Evolutionary conservation across 35 echinoderm and acorn worm species (phyloP), one percentile per base, ranked within the genome.

Genomic region (Ophiothrix spiculata): DNA sequence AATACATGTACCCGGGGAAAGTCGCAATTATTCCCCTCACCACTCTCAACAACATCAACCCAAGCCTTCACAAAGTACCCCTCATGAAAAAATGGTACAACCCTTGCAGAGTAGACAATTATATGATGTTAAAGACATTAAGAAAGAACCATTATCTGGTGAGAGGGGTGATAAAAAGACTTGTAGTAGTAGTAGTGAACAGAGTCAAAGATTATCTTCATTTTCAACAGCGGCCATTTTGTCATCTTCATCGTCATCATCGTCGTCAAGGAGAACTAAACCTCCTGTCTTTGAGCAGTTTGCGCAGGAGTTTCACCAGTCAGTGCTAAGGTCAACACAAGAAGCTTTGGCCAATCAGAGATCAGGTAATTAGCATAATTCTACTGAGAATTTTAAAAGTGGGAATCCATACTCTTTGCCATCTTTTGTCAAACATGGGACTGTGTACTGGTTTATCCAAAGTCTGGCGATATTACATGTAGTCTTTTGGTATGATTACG

Each of bases 251-350:
- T 36, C 16, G 31, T 33, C 73, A 2, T 10, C 3, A 1, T 10
- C 21, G 4, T n/a, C 3, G 35, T 10, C 3, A n/a, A 33, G 35
- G 42, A 34, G 33, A 16, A 31, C 56, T 36, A 87, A 77, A 77
- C 79, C 80, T 33, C 56, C 60, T 25, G 77, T 76, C 35, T 88
- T 81, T 33, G 90, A 97, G 82, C 87, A 86, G n/a, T 99, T 99
- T 84, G 96, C 90, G 29, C 96, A 99, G 79, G 96, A 99, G 86
- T 99, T 99, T 77, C 96, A 99, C 38, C 80, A 99, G 40, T 99
- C 96, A 39, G 96, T 99, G 36, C 76, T 99, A 75, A 64, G 91
- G 83, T 86, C 89, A 39, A 99, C 96, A 1, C 91, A 99, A 39
- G 88, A 99, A 77, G 77, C 90, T 78, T 74, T 97, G 73, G 86